Percentiles rank a stretch among this genome's conserved stretches.
These are phyloP conservation scores for Oegoconia quadripuncta DNA, from an alignment of 2,888 invertebrate species.

Conservation along the genomic window DNA sequence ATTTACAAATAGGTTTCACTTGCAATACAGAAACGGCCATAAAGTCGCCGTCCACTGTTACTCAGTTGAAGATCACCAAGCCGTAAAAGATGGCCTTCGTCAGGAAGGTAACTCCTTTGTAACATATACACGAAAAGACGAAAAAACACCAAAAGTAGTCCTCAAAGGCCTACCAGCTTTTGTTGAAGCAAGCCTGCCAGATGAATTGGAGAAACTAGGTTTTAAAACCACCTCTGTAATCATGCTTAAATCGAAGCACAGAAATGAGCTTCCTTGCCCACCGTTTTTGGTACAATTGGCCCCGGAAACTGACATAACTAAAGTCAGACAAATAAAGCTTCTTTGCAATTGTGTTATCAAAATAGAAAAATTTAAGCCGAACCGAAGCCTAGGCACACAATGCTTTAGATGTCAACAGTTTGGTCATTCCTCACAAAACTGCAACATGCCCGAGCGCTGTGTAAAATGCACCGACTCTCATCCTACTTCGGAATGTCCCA, in stretches of 20 bases:
- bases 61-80: background rate
- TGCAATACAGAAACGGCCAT: conserved; percentile 2
- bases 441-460: conserved; percentile 12
- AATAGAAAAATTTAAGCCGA: background rate
- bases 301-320: background rate
- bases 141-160: conserved; percentile 3
- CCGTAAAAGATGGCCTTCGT: background rate
- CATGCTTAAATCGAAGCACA: background rate
- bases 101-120: background rate
- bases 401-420: conserved; percentile 17
- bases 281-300: conserved; percentile 1
- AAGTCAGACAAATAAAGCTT: conserved; percentile 5
- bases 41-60: background rate
- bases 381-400: conserved; percentile 8
- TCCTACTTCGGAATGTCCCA: conserved; percentile 8
- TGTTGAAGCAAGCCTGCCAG: background rate
- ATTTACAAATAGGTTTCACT: conserved; percentile 4
- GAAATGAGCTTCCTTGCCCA: background rate
- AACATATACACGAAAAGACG: conserved; percentile 4
- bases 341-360: conserved; percentile 3
- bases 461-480: conserved; percentile 9
- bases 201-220: background rate
- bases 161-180: conserved; percentile 4
- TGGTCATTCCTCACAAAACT: conserved; percentile 15
- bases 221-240: background rate